Percentiles rank a stretch among this genome's conserved stretches.
Conservation (phyloP, 2,797 vertebrate genomes). For the Pampus argenteus region DNA sequence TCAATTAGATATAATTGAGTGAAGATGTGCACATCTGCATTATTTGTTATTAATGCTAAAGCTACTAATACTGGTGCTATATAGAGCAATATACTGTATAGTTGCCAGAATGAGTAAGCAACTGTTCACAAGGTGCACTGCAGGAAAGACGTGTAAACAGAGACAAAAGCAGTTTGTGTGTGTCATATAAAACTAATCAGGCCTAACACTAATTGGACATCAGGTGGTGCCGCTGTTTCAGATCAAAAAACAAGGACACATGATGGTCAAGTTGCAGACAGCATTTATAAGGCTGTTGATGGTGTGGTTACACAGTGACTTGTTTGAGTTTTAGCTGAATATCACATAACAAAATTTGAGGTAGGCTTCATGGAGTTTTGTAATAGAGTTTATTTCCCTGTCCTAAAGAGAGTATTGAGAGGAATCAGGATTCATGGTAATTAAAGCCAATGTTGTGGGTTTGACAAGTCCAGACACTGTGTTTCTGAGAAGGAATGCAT, state of each 20-base stretch:
- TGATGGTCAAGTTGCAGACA: conserved; percentile 6
- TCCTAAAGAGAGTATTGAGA: background rate
- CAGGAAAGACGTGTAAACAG: conserved; percentile 6
- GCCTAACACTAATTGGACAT: conserved; percentile 28
- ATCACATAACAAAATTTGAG: background rate
- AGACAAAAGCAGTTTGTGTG: conserved; percentile 3
- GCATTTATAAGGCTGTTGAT: conserved; percentile 1
- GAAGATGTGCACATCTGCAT: background rate
- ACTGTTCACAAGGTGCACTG: conserved; percentile 12
- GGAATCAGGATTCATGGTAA: conserved; percentile 13
- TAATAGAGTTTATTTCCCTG: background rate
- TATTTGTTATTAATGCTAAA: background rate
- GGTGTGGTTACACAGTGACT: background rate
- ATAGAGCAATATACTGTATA: background rate
- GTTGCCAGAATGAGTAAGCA: background rate
- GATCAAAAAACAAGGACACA: conserved; percentile 48
- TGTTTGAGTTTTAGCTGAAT: conserved; percentile 6
- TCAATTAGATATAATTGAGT: background rate
- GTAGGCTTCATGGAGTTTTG: background rate
- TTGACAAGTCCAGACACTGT: conserved; percentile 58
- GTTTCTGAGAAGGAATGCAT: conserved; percentile 55
- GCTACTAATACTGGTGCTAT: background rate
- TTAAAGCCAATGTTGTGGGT: conserved; percentile 12
- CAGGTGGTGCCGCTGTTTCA: conserved; percentile 28
- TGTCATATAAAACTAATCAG: conserved; percentile 36